A percentile compares a stretch with the other conserved stretches of the same genome.
Evolutionary conservation across 2,113 vertebrate genomes (phyloP).

Genomic region (Nerophis ophidion): DNA sequence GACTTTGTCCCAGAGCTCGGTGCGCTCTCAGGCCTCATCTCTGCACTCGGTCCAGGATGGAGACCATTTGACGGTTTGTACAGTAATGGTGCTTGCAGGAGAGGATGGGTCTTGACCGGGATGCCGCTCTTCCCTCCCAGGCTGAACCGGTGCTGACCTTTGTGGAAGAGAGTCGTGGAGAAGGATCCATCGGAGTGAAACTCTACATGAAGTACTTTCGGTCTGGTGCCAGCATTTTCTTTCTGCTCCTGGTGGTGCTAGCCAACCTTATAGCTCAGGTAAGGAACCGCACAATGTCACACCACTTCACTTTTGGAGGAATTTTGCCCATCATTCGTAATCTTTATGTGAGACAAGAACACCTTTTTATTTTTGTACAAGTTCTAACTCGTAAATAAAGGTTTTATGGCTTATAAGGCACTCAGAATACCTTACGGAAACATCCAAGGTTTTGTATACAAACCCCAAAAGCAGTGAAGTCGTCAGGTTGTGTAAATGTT

Average conservation of each 20-base stretch:
- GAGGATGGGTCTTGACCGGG: no score
- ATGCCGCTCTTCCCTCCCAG: slow-evolving; percentile 56
- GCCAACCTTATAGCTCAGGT: slow-evolving; percentile 84
- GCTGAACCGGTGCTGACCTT: slow-evolving; percentile 65
- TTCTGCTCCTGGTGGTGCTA: slow-evolving; percentile 70
- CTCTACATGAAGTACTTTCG: slow-evolving; percentile 83
- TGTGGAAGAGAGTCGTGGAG: slow-evolving; percentile 79
- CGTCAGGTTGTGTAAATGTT: no score
- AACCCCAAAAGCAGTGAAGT: no score
- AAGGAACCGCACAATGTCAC: slow-evolving; percentile 6
- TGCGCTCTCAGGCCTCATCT: slow-evolving; percentile 80
- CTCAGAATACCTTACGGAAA: no score
- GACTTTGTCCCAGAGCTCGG: slow-evolving; percentile 82
- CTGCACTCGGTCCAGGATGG: slow-evolving; percentile 78
- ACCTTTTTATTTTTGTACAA: no score
- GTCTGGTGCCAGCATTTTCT: slow-evolving; percentile 74
- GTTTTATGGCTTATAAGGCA: no score
- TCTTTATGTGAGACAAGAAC: no score
- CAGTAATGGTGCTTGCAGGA: not conserved
- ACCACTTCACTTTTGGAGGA: not conserved
- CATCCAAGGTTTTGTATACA: no score
- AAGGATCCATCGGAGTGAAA: slow-evolving; percentile 75
- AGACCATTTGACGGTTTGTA: slow-evolving; percentile 66
- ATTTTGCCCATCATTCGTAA: no score
- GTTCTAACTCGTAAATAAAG: no score